A percentile compares a stretch with the other conserved stretches of the same genome.
phyloP scores from a whole-genome alignment of 2,113 vertebrate species.

The Ovis canadensis region DNA sequence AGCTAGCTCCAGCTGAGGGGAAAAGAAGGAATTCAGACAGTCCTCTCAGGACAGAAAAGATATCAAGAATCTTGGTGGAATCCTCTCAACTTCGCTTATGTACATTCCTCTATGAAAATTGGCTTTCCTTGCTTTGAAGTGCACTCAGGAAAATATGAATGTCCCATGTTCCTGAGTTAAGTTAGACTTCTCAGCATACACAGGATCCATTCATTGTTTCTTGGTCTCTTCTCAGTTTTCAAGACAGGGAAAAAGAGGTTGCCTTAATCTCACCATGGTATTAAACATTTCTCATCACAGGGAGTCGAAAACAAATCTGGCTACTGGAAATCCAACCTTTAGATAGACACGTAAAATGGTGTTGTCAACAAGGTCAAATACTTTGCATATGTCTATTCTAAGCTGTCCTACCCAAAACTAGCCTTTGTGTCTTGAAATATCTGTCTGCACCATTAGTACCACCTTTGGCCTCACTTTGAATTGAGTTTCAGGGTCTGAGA shows the following conservation, averaged over 20 bases:
- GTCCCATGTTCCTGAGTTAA: neutral
- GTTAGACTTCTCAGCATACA: neutral
- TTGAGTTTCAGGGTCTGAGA: neutral
- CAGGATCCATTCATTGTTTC: neutral
- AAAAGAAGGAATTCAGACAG: neutral
- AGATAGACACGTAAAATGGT: neutral
- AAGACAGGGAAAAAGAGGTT: neutral
- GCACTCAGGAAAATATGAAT: neutral
- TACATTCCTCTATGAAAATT: neutral
- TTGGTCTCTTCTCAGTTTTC: neutral
- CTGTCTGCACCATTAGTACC: neutral
- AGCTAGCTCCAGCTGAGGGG: neutral
- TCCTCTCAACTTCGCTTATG: neutral
- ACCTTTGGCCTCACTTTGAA: neutral
- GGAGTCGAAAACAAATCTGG: neutral
- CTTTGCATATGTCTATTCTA: neutral
- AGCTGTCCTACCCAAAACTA: neutral
- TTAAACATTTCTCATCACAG: neutral
- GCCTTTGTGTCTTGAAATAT: neutral
- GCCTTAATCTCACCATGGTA: fast-evolving
- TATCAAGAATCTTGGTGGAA: neutral
- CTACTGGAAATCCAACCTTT: neutral
- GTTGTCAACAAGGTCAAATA: neutral
- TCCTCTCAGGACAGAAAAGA: neutral
- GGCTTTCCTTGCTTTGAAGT: neutral